Percentiles rank a stretch among this genome's conserved stretches.
These are phyloP conservation scores for Knipowitschia caucasica DNA, from an alignment of 2,797 vertebrate species.

Conservation along the genomic window DNA sequence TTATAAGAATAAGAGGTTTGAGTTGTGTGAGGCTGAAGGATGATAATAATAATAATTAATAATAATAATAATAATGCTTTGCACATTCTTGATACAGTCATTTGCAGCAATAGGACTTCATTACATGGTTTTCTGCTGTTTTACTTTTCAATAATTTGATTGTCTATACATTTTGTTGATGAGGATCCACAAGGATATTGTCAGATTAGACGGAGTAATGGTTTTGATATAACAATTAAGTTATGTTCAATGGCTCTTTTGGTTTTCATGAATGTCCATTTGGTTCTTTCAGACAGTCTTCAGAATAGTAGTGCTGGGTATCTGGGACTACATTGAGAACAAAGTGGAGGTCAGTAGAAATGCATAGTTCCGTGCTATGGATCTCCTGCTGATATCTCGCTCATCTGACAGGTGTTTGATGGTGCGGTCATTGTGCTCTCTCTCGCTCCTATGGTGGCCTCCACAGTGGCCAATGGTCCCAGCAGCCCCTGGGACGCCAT, in stretches of 20 bases:
- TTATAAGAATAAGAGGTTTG: slow-evolving; percentile 21
- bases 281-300: slow-evolving; percentile 83
- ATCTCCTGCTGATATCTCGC: not conserved
- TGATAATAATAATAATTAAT: slow-evolving; percentile 6
- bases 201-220: not conserved
- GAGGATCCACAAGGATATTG: no score
- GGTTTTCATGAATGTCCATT: slow-evolving; percentile 26
- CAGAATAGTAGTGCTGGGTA: slow-evolving; percentile 94
- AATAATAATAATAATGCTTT: no score
- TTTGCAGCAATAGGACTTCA: no score
- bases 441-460: slow-evolving; percentile 97
- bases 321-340: slow-evolving; percentile 99
- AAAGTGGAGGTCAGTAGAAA: slow-evolving; percentile 89
- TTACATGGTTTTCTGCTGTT: no score
- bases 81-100: no score
- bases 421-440: slow-evolving; percentile 91
- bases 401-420: slow-evolving; percentile 82
- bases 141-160: no score
- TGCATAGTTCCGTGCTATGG: not conserved
- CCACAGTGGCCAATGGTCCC: slow-evolving; percentile 94
- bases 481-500: slow-evolving; percentile 99
- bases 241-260: not conserved
- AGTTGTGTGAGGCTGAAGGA: slow-evolving; percentile 14
- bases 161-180: no score
- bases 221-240: slow-evolving; percentile 14